A percentile compares a stretch with the other conserved stretches of the same genome.
Conservation (phyloP, 2,888 invertebrate species). For the Melanotus villosus region DNA sequence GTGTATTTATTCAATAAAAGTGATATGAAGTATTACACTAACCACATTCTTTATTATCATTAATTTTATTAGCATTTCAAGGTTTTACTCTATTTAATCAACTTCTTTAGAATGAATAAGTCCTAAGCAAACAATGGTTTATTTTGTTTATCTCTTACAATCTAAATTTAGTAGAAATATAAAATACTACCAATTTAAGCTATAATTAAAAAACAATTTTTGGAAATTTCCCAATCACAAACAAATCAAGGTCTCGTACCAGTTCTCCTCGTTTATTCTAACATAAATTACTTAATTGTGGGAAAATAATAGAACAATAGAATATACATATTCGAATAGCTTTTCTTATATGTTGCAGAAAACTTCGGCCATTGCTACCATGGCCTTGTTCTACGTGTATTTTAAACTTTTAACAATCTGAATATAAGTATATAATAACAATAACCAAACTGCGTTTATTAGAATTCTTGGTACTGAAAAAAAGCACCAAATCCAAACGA, state of each 20-base stretch:
- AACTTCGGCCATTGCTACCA: conserved; percentile 7
- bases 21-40: conserved; percentile 4
- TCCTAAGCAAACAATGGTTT: no score
- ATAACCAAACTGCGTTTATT: no score
- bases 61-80: conserved; percentile 10
- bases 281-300: conserved; percentile 15
- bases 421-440: no score
- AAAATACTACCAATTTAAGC: not conserved
- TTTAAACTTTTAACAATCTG: no score
- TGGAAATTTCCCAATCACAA: conserved; percentile 13
- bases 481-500: no score
- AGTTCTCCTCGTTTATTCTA: conserved; percentile 15
- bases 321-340: not conserved
- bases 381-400: conserved; percentile 10
- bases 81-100: conserved; percentile 3
- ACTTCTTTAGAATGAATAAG: no score
- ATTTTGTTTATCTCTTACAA: no score
- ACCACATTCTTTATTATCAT: conserved; percentile 5
- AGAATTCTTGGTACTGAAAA: no score
- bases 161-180: conserved; percentile 8
- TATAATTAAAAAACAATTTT: conserved; percentile 8
- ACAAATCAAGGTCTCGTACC: conserved; percentile 18
- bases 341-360: conserved; percentile 11
- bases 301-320: conserved; percentile 11
- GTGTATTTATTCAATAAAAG: no score